Evolutionary conservation across 2,888 invertebrate genomes (phyloP), one percentile per base, ranked within the genome.

Genomic region (Macrophya alboannulata): DNA sequence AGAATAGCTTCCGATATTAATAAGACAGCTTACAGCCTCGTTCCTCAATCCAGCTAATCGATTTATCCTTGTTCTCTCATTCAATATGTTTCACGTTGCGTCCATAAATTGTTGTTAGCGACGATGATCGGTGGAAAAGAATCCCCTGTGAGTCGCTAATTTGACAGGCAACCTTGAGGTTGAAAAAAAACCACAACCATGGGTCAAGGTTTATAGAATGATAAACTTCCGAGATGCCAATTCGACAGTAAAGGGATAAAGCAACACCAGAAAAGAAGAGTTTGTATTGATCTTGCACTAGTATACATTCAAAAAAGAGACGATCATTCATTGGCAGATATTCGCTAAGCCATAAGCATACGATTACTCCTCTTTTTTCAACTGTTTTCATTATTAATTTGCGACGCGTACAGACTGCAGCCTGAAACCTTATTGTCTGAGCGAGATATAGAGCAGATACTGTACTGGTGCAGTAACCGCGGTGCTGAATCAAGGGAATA

Each of bases 1-100:
- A 81, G 40, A 62, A 81, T 81, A 81, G 72, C 72, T 40, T 62
- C 62, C 81, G 62, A 81, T 81, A 81, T 81, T 81, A 81, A 81
- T 81, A 81, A 81, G 81, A 81, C 40, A 81, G 59, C 25, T 62
- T 62, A 81, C 79, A 81, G 43, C 79, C 79, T 40, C 31, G 59
- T 43, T 81, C 62, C 43, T 81, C 43, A 25, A 25, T 77, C n/a
- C 37, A 55, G 25, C 59, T 62, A 81, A 81, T 81, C 81, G 81
- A 81, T 77, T 77, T 55, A 77, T 77, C 77, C 51, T 55, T 37
- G 25, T 31, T 77, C 17, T 55, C 21, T 43, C 55, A 55, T 55
- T 77, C 77, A 77, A 77, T 77, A 77, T 77, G 77, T 77, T 77
- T 10, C 51, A 77, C 77, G 48, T 55, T 55, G 51, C 51, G 15